These are phyloP conservation scores for Machaerirhynchus nigripectus DNA, from an alignment of 2,113 vertebrate species.

Conservation along the genomic window DNA sequence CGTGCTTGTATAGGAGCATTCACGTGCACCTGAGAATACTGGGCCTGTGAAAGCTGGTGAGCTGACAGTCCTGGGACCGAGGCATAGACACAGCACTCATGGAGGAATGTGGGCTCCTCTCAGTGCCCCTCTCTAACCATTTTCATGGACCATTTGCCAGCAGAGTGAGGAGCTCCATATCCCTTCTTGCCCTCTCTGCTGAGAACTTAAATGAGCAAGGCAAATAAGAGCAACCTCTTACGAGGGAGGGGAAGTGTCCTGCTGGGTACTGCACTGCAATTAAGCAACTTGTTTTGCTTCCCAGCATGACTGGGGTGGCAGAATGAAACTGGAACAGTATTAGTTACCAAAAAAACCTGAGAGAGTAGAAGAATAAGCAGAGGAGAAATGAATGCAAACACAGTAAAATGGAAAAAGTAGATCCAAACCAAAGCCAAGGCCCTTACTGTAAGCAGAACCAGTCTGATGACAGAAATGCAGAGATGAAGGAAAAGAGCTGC, in stretches of 20 bases:
- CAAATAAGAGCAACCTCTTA: neutral
- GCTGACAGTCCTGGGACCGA: neutral
- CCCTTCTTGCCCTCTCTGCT: neutral
- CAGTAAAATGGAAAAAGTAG: neutral
- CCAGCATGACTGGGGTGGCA: neutral
- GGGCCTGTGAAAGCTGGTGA: neutral
- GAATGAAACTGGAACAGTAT: neutral
- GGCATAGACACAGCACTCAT: neutral
- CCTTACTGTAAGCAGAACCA: neutral
- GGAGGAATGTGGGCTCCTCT: neutral
- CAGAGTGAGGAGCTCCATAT: neutral
- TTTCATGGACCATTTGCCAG: conserved; percentile 10
- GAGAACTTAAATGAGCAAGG: neutral
- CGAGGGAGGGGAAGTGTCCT: neutral
- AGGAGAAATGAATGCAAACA: neutral
- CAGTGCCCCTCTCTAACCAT: neutral
- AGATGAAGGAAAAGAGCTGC: neutral
- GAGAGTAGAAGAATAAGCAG: neutral
- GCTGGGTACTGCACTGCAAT: conserved; percentile 13
- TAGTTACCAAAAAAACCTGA: neutral
- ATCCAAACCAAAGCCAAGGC: neutral
- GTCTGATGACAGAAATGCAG: neutral
- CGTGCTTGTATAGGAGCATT: neutral
- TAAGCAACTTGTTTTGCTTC: conserved; percentile 25
- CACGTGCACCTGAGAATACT: accelerated